phyloP scores from a whole-genome alignment of 2,888 invertebrate species.

The Caenorhabditis zanzibari region DNA sequence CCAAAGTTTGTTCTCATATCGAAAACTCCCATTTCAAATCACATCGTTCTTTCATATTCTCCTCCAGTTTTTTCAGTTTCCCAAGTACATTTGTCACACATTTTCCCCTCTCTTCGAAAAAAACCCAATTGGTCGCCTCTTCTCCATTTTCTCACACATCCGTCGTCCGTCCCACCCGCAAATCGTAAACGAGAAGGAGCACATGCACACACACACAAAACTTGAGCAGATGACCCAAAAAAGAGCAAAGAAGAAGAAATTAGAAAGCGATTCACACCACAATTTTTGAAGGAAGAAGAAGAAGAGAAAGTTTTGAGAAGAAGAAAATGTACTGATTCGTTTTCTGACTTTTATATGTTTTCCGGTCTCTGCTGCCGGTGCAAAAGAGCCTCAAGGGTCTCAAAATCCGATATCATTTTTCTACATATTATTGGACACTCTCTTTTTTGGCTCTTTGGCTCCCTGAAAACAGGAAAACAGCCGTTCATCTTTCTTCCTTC shows the following conservation, averaged over 20 bases:
- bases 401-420: conserved; percentile 56
- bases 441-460: conserved; percentile 14
- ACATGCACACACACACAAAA: background rate
- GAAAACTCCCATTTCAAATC: conserved; percentile 1
- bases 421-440: conserved; percentile 38
- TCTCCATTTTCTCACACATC: conserved; percentile 28
- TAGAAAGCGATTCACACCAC: conserved; percentile 42
- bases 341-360: conserved; percentile 28
- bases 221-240: conserved; percentile 45
- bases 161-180: background rate
- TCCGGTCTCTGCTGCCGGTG: conserved; percentile 16
- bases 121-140: conserved; percentile 19
- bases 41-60: background rate
- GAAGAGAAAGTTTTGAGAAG: background rate
- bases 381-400: conserved; percentile 19
- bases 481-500: conserved; percentile 35
- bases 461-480: background rate
- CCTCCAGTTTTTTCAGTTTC: conserved; percentile 12
- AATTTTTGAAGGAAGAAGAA: background rate
- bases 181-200: conserved; percentile 4
- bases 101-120: background rate
- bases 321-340: conserved; percentile 26
- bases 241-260: conserved; percentile 40
- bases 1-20: background rate
- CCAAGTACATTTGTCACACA: conserved; percentile 38